Conservation (phyloP, 1,140 invertebrate species). For the Drosophila takahashii region DNA sequence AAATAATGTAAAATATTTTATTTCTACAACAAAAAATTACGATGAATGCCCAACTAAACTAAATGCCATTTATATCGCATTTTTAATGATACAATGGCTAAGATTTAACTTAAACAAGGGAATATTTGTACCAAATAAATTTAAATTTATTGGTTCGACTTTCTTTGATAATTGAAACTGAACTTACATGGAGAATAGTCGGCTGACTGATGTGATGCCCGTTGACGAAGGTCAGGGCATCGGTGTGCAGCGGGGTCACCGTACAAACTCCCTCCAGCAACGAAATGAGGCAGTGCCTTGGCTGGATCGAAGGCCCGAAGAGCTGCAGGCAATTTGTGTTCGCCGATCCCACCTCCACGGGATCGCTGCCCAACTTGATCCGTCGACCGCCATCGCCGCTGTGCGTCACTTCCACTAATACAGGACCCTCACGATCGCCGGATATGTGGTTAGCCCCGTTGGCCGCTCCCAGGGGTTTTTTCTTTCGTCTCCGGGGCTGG, state of each 20-base stretch:
- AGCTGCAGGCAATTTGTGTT: constrained; percentile 88
- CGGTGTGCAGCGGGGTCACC: constrained; percentile 95
- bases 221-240: constrained; percentile 97
- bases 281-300: constrained; percentile 96
- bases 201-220: constrained; percentile 96
- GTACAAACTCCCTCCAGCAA: constrained; percentile 96
- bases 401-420: constrained; percentile 87
- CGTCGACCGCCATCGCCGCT: constrained; percentile 88
- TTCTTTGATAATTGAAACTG: too few species aligned
- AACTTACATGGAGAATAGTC: constrained; percentile 92
- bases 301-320: constrained; percentile 93
- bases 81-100: too few species aligned
- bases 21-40: too few species aligned
- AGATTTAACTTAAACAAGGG: too few species aligned
- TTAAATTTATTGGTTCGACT: too few species aligned
- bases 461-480: constrained; percentile 90
- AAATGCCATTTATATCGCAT: too few species aligned
- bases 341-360: constrained; percentile 89
- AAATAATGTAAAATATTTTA: too few species aligned
- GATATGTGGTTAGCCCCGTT: constrained; percentile 85
- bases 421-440: constrained; percentile 85
- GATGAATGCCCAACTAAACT: too few species aligned
- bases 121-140: too few species aligned
- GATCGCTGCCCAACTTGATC: constrained; percentile 86
- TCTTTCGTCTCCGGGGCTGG: constrained; percentile 95